Percentiles rank a stretch among this genome's conserved stretches.
Conservation (phyloP, 2,888 invertebrate genomes). For the Hylaea fasciaria region DNA sequence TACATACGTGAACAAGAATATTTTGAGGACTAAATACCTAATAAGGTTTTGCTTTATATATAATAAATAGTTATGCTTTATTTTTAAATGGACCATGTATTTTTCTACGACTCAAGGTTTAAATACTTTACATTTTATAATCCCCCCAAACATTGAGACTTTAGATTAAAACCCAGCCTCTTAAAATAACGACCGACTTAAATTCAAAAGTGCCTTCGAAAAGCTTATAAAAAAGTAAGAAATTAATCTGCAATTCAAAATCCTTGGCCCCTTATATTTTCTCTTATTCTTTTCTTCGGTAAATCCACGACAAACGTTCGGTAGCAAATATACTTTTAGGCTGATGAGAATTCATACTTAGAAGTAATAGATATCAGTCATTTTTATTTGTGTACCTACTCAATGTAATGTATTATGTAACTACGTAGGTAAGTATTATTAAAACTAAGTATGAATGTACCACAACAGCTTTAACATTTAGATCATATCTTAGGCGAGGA, state of each 20-base stretch:
- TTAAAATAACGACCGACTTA: constrained; percentile 62
- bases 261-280: constrained; percentile 63
- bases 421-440: no score
- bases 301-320: constrained; percentile 57
- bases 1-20: constrained; percentile 11
- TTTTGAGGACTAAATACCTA: constrained; percentile 9
- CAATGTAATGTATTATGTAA: no score
- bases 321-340: constrained; percentile 38
- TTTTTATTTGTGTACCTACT: constrained; percentile 28
- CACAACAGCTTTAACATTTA: not conserved
- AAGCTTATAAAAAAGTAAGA: constrained; percentile 72
- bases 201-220: constrained; percentile 65
- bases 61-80: not conserved
- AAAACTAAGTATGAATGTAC: not conserved
- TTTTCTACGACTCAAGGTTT: not conserved
- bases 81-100: not conserved
- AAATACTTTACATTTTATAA: constrained; percentile 6
- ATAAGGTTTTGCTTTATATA: constrained; percentile 1
- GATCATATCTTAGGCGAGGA: not conserved
- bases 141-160: constrained; percentile 50
- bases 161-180: constrained; percentile 53
- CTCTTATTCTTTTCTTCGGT: constrained; percentile 55
- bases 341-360: constrained; percentile 38
- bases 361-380: constrained; percentile 24
- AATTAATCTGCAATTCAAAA: constrained; percentile 78